phyloP scores from a whole-genome alignment of 2,888 invertebrate genomes.

The Cantharis flavilabris region DNA sequence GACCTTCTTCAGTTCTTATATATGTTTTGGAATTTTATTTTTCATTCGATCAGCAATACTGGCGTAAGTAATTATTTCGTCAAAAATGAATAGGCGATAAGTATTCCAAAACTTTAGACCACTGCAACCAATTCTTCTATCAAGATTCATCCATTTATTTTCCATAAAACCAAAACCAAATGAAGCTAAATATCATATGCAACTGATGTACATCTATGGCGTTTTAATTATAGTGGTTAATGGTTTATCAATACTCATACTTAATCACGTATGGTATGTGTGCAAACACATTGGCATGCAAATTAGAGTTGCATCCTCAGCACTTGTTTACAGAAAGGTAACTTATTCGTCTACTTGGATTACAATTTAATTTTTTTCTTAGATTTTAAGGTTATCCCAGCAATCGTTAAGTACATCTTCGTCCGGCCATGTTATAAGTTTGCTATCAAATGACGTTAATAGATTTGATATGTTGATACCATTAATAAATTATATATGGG shows the following conservation, averaged over 20 bases:
- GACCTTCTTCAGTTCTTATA: not conserved
- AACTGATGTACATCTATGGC: not conserved
- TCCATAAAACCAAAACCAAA: not conserved
- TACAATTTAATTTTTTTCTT: not conserved
- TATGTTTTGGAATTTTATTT: not conserved
- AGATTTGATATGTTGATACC: slow-evolving; percentile 85
- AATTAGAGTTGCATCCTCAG: not conserved
- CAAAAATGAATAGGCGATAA: too few relatives aligned
- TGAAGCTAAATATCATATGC: not conserved
- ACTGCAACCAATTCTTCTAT: not conserved
- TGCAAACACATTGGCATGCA: not conserved
- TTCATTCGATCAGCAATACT: not conserved
- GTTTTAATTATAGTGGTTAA: not conserved
- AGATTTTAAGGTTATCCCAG: not conserved
- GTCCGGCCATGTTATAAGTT: slow-evolving; percentile 90
- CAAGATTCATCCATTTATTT: not conserved
- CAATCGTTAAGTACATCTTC: slow-evolving; percentile 73
- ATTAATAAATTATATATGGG: slow-evolving; percentile 86
- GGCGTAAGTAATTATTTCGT: not conserved
- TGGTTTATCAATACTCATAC: not conserved
- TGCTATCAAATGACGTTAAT: slow-evolving; percentile 91
- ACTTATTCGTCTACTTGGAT: not conserved
- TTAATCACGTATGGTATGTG: not conserved
- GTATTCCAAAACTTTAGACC: not conserved
- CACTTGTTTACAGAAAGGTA: not conserved